Base-by-base conservation (phyloP, 53 echinoderm and acorn worm species). In the Temnopleurus reevesii region DNA sequence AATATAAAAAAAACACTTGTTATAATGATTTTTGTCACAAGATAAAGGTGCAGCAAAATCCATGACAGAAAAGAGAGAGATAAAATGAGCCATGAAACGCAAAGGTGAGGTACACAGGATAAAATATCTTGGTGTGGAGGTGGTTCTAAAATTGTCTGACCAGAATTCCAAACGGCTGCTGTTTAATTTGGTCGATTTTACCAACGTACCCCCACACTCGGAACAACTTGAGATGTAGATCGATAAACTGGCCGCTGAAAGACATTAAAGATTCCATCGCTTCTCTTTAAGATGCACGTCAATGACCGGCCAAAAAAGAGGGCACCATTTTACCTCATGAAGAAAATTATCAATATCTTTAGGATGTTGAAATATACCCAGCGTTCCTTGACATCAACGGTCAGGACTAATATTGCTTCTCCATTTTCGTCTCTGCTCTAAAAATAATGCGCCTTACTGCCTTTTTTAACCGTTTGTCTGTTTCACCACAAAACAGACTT, bases 241-340 rank as follows among this genome's bases (percentile, higher is more conserved):
- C 79, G 79, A 79, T 79, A 79, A 46, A 19, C 47, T 4, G 79
- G 27, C 79, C 79, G 79, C 47, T 79, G 49, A 79, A 79, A 79
- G 5, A 79, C 79, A 79, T 79, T 79, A 79, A 79, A 46, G 79
- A 79, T 79, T 49, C 49, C 30, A 49, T 49, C 30, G 47, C 49
- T 21, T 12, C 26, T 41, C 1, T 49, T 79, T 29, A 79, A 79
- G 79, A 47, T 47, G 51, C 79, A 49, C 15, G 79, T 79, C 79
- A 79, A 46, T 79, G 79, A 79, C 79, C 79, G 79, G 79, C n/a
- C 49, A 29, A 29, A n/a, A 71, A 41, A 23, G 71, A 41, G 9
- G 15, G 34, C n/a, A 71, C 71, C 71, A 36, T 21, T 71, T 56
- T 71, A 8, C 41, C 63, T 63, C 31, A 0, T 29, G 10, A 18